Conservation (phyloP, 2,888 invertebrate species). For the Cataglyphis altisquamis region DNA sequence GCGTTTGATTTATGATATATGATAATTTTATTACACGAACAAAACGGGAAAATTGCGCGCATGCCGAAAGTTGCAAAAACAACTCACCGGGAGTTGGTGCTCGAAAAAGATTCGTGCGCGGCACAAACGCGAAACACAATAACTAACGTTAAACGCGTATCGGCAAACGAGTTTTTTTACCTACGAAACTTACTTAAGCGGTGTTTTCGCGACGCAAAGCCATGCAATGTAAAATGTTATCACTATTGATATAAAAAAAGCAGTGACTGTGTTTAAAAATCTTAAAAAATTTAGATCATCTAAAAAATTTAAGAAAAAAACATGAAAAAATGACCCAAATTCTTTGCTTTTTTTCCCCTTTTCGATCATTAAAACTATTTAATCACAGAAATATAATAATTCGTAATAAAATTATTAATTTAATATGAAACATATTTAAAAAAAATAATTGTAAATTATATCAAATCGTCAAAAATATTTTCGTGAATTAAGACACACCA, state of each 20-base stretch:
- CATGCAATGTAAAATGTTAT: slow-evolving; percentile 13
- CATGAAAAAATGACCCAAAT: neutral
- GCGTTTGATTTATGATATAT: slow-evolving; percentile 37
- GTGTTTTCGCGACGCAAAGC: neutral
- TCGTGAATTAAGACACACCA: neutral
- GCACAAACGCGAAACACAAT: neutral
- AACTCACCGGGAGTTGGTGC: neutral
- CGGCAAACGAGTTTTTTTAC: slow-evolving; percentile 7
- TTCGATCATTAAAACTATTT: neutral
- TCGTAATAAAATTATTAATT: neutral
- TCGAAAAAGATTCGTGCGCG: slow-evolving; percentile 18
- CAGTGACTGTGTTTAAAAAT: neutral
- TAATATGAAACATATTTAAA: neutral
- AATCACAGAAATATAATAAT: neutral
- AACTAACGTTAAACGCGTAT: slow-evolving; percentile 19
- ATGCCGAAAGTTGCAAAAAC: slow-evolving; percentile 27
- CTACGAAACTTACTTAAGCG: slow-evolving; percentile 2
- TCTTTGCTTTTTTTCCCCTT: neutral
- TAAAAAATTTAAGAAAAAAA: neutral
- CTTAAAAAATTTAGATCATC: neutral
- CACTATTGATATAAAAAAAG: neutral
- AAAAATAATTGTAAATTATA: slow-evolving; percentile 14
- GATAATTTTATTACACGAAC: slow-evolving; percentile 34
- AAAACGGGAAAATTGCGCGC: slow-evolving; percentile 38
- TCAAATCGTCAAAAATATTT: neutral